Conservation (phyloP, 2,113 vertebrate species). For the Malaclemys terrapin region DNA sequence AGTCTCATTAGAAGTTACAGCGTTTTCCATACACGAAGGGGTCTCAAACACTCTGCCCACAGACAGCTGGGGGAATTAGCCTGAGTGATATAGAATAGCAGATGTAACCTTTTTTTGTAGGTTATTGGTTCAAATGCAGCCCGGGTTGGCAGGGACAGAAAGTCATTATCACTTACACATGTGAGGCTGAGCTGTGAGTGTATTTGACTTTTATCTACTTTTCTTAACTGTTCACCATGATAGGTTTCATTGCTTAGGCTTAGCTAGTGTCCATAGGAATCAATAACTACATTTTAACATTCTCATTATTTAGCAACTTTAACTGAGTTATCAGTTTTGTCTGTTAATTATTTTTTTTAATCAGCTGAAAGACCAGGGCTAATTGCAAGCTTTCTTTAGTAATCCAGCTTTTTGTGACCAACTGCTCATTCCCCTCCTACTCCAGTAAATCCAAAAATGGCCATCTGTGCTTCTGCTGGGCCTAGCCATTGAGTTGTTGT, state of each 20-base stretch:
- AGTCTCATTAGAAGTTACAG: neutral
- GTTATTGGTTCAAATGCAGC: neutral
- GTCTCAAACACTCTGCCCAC: neutral
- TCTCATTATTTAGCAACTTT: neutral
- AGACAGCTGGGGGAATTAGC: fast-evolving
- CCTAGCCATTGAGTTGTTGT: neutral
- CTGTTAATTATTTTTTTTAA: neutral
- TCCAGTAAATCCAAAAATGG: neutral
- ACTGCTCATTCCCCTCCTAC: neutral
- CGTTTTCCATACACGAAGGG: neutral
- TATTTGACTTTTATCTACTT: neutral
- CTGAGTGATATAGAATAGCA: neutral
- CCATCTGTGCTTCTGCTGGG: neutral
- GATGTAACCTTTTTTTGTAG: neutral
- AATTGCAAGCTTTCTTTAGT: neutral
- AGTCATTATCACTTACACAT: neutral
- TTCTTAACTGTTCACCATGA: neutral
- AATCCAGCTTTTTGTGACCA: neutral
- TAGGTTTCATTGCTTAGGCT: neutral
- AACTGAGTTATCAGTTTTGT: neutral
- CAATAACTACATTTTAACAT: neutral
- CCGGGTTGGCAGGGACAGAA: neutral
- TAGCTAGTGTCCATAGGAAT: neutral
- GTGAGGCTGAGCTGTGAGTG: neutral
- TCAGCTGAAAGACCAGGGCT: neutral